Conservation (phyloP, 2,888 invertebrate species). For the Hedychridium roseum region DNA sequence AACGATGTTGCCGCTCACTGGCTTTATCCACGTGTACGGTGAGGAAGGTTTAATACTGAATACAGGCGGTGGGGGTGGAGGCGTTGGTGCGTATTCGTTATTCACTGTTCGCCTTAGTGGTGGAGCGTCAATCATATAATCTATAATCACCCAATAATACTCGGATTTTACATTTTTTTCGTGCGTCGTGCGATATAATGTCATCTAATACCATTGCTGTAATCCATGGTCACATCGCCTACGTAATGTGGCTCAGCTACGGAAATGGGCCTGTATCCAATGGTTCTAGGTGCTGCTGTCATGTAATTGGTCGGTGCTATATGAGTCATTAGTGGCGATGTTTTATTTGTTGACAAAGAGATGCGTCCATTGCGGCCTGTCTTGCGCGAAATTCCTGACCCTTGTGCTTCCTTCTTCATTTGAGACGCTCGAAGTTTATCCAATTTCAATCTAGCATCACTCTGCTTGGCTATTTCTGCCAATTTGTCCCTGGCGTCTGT, state of each 20-base stretch:
- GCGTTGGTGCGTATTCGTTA: conserved; percentile 58
- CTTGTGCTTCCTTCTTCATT: conserved; percentile 58
- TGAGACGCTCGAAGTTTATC: conserved; percentile 69
- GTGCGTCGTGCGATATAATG: not conserved
- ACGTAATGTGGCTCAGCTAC: conserved; percentile 47
- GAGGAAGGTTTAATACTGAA: conserved; percentile 54
- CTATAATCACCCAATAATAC: too few relatives aligned
- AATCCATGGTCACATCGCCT: conserved; percentile 50
- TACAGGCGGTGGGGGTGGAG: conserved; percentile 59
- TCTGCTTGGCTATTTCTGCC: conserved; percentile 76
- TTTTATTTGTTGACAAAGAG: conserved; percentile 66
- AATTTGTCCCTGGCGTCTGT: conserved; percentile 84
- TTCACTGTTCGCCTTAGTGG: conserved; percentile 57
- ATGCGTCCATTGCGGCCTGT: conserved; percentile 67
- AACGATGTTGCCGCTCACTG: conserved; percentile 32
- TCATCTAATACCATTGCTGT: conserved; percentile 41
- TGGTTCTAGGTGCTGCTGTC: conserved; percentile 37
- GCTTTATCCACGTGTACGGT: conserved; percentile 59
- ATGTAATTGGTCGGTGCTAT: conserved; percentile 34
- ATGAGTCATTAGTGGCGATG: conserved; percentile 31
- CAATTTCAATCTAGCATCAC: conserved; percentile 78
- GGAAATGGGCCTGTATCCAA: conserved; percentile 45
- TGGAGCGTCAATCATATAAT: conserved; percentile 52
- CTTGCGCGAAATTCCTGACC: conserved; percentile 65
- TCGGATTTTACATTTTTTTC: too few relatives aligned